phyloP scores from a whole-genome alignment of 1,140 invertebrate species.

The Dendroctonus ponderosae region DNA sequence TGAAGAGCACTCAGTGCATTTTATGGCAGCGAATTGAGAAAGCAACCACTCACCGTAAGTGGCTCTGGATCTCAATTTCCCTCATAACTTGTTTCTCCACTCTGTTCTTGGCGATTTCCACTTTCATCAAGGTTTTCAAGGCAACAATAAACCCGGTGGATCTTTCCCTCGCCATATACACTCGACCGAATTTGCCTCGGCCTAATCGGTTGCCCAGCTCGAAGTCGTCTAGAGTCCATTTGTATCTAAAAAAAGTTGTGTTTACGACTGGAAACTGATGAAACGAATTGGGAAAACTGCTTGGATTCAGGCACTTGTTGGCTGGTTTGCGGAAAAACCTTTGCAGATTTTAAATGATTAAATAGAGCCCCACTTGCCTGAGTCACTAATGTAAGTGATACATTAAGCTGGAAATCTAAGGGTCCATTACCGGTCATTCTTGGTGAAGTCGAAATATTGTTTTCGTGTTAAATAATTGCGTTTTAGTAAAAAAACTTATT shows the following conservation, averaged over 20 bases:
- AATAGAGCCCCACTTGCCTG: not conserved
- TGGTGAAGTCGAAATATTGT: no score
- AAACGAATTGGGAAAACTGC: conserved; percentile 1
- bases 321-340: no score
- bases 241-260: conserved; percentile 57
- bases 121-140: conserved; percentile 87
- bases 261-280: not conserved
- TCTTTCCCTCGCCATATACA: conserved; percentile 88
- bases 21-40: not conserved
- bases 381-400: no score
- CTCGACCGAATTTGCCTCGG: conserved; percentile 88
- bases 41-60: conserved; percentile 62
- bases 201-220: conserved; percentile 82
- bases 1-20: conserved; percentile 49
- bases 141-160: conserved; percentile 83
- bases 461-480: no score
- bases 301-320: not conserved
- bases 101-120: conserved; percentile 71
- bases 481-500: no score
- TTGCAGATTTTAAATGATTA: not conserved
- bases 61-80: conserved; percentile 96
- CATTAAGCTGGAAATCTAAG: no score
- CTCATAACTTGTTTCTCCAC: conserved; percentile 82
- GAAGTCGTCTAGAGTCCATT: conserved; percentile 77
- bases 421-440: no score